phyloP scores from a whole-genome alignment of 2,888 invertebrate species.

The Anoplius nigerrimus region DNA sequence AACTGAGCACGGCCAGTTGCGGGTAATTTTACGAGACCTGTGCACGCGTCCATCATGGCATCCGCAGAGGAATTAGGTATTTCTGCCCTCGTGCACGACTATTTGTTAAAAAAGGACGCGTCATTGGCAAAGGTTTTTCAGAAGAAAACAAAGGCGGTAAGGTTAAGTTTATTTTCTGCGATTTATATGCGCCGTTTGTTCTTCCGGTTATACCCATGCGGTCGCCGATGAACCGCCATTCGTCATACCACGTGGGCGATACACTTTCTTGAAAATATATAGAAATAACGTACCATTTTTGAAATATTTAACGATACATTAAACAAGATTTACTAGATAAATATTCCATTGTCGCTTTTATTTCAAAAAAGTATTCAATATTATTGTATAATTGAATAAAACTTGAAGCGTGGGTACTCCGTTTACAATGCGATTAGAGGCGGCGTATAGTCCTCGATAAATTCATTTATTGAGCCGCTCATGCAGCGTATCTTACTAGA shows the following conservation, averaged over 20 bases:
- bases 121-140: conserved; percentile 82
- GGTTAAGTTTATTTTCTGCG: conserved; percentile 65
- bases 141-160: conserved; percentile 86
- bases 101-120: conserved; percentile 80
- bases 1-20: conserved; percentile 7
- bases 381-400: no score
- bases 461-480: no score
- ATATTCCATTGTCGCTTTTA: no score
- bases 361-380: not conserved
- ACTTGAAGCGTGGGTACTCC: no score
- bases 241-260: conserved; percentile 57
- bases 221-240: conserved; percentile 45
- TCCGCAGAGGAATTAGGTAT: conserved; percentile 73
- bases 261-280: conserved; percentile 14
- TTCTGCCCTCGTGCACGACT: conserved; percentile 81
- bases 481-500: no score
- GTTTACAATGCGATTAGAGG: no score
- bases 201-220: conserved; percentile 47
- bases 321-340: no score
- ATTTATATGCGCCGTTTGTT: conserved; percentile 3
- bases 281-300: not conserved
- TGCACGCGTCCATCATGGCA: conserved; percentile 74
- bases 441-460: no score
- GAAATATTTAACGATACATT: not conserved
- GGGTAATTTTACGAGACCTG: conserved; percentile 32